Evolutionary conservation across 2,113 vertebrate species (phyloP).

Genomic region (Okapia johnstoni): DNA sequence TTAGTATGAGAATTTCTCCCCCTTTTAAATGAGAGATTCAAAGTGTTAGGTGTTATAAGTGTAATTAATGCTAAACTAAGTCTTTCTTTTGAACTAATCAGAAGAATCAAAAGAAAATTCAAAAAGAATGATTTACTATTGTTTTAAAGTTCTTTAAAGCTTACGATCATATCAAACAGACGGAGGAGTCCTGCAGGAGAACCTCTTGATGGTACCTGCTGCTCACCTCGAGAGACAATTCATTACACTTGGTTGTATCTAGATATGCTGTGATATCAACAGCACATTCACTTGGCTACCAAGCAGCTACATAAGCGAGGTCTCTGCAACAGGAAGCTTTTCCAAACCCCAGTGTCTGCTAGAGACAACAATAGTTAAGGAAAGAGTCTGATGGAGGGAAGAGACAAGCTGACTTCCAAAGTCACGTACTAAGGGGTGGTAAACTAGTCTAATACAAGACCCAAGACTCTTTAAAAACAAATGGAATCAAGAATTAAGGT

Average conservation of each 20-base stretch:
- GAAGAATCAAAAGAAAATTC: background rate
- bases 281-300: background rate
- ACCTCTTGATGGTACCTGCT: background rate
- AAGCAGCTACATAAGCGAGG: background rate
- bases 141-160: background rate
- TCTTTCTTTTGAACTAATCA: background rate
- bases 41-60: background rate
- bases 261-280: background rate
- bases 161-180: background rate
- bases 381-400: background rate
- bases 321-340: background rate
- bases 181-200: background rate
- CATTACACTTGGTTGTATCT: background rate
- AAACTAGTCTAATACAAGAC: background rate
- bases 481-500: background rate
- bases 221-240: background rate
- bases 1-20: background rate
- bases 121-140: background rate
- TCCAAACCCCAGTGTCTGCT: background rate
- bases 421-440: background rate
- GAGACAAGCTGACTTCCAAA: background rate
- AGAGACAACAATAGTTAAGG: background rate
- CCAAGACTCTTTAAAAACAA: background rate
- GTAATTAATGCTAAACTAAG: background rate
- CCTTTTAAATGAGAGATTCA: background rate